A percentile compares a stretch with the other conserved stretches of the same genome.
Evolutionary conservation across 2,797 vertebrate species (phyloP).

Genomic region (Sciaenops ocellatus): DNA sequence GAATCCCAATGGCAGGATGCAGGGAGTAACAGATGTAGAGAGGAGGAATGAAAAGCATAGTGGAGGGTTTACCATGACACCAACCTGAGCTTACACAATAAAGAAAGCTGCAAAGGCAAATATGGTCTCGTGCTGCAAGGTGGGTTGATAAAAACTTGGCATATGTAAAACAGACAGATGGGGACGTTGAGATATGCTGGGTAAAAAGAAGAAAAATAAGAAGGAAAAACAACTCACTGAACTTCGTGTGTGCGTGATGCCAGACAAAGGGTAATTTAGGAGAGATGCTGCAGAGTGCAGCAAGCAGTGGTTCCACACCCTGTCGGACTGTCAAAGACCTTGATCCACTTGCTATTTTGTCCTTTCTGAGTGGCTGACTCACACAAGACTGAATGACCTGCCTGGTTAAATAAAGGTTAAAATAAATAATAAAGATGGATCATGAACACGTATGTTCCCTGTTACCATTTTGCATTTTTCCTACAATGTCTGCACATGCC

Average conservation of each 20-base stretch:
- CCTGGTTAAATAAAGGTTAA: too few species aligned
- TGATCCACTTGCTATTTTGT: constrained; percentile 11
- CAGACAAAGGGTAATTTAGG: constrained; percentile 46
- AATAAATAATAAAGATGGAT: neutral
- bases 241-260: constrained; percentile 33
- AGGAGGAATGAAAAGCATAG: constrained; percentile 45
- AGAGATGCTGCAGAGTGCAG: constrained; percentile 50
- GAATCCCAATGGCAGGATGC: constrained; percentile 78
- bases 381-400: neutral
- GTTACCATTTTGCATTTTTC: neutral
- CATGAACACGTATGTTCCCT: neutral
- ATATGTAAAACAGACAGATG: constrained; percentile 34
- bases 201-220: neutral
- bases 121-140: constrained; percentile 21
- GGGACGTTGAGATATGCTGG: constrained; percentile 14
- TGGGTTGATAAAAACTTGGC: constrained; percentile 18
- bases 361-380: constrained; percentile 30
- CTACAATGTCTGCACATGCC: neutral
- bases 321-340: constrained; percentile 43
- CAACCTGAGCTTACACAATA: constrained; percentile 34
- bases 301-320: constrained; percentile 38
- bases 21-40: constrained; percentile 66
- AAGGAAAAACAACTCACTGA: constrained; percentile 8
- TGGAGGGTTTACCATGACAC: constrained; percentile 27
- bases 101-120: constrained; percentile 47